Evolutionary conservation across 2,113 vertebrate genomes (phyloP).

Genomic region (Platichthys stellatus): DNA sequence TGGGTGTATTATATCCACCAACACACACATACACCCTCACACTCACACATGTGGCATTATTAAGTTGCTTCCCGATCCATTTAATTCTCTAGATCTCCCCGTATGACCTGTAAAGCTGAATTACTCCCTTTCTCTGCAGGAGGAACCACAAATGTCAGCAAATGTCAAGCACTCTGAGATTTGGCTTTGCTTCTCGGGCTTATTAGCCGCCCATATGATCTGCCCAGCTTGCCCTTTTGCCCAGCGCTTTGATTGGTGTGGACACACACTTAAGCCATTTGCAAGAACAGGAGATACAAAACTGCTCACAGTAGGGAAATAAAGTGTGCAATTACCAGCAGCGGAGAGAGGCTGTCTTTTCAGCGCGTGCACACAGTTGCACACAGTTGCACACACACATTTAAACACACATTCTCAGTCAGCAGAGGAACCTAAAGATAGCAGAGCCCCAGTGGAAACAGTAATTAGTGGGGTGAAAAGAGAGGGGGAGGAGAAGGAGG

Average conservation of each 20-base stretch:
- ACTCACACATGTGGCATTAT: slow-evolving; percentile 66
- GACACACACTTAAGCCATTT: slow-evolving; percentile 25
- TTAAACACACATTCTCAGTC: slow-evolving; percentile 61
- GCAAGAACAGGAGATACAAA: slow-evolving; percentile 45
- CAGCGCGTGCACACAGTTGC: slow-evolving; percentile 19
- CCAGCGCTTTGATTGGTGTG: slow-evolving; percentile 46
- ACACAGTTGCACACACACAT: slow-evolving; percentile 20
- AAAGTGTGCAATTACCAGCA: slow-evolving; percentile 52
- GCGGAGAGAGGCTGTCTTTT: slow-evolving; percentile 26
- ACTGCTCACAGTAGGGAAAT: background rate
- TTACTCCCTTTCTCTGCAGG: slow-evolving; percentile 65
- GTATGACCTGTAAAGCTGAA: slow-evolving; percentile 66
- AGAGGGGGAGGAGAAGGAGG: slow-evolving; percentile 52
- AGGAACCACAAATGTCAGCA: slow-evolving; percentile 76
- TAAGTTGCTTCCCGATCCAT: slow-evolving; percentile 53
- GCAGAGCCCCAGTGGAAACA: slow-evolving; percentile 73
- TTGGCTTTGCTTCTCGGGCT: slow-evolving; percentile 67
- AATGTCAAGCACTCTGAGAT: slow-evolving; percentile 74
- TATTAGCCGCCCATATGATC: slow-evolving; percentile 57
- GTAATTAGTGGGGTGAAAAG: slow-evolving; percentile 76
- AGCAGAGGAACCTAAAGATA: slow-evolving; percentile 76
- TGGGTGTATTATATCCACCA: slow-evolving; percentile 4
- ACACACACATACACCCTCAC: slow-evolving; percentile 31
- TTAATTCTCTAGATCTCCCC: slow-evolving; percentile 56
- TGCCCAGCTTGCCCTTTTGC: slow-evolving; percentile 61